A percentile compares a stretch with the other conserved stretches of the same genome.
These are phyloP conservation scores for Phenacoccus solenopsis DNA, from an alignment of 1,140 invertebrate genomes.

Conservation along the genomic window DNA sequence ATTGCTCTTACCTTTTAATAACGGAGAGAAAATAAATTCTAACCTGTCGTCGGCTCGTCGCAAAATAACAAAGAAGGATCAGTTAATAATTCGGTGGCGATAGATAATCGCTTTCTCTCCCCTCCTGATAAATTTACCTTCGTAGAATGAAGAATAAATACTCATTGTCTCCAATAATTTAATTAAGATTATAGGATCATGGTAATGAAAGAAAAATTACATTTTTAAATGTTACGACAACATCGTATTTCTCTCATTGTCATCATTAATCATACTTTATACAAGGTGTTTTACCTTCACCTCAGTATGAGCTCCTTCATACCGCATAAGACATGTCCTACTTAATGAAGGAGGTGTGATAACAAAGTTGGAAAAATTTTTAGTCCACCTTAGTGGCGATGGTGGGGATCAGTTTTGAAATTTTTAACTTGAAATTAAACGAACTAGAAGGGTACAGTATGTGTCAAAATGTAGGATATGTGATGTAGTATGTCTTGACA, in stretches of 20 bases:
- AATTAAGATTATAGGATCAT: background rate
- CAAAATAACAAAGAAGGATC: conserved; percentile 87
- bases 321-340: too few species aligned
- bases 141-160: conserved; percentile 6
- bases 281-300: too few species aligned
- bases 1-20: background rate
- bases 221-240: too few species aligned
- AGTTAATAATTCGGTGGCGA: conserved; percentile 83
- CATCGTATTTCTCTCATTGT: background rate
- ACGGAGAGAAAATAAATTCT: background rate
- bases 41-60: conserved; percentile 88
- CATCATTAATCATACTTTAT: background rate
- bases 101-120: conserved; percentile 82
- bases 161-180: conserved; percentile 2
- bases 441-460: too few species aligned
- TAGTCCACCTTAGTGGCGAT: too few species aligned
- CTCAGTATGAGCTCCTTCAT: background rate
- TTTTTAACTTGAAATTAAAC: too few species aligned
- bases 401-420: too few species aligned
- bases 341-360: too few species aligned
- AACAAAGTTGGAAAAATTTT: too few species aligned
- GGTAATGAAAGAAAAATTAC: background rate
- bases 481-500: too few species aligned
- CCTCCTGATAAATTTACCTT: conserved; percentile 71
- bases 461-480: too few species aligned